phyloP scores from a whole-genome alignment of 2,113 vertebrate species.

The Anhinga anhinga region DNA sequence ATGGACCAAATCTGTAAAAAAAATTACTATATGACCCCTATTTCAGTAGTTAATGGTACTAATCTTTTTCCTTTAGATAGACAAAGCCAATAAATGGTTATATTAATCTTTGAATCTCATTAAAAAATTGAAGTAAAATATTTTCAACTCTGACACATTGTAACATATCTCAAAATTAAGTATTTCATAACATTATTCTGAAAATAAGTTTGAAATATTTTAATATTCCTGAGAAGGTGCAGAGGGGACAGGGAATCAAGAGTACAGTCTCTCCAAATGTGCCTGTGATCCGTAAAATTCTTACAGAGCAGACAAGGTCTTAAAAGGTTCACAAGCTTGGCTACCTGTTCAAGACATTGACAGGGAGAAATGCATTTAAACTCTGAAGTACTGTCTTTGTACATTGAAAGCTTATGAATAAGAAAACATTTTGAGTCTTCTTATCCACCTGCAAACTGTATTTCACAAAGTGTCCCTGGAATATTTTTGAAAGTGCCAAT shows the following conservation, averaged over 20 bases:
- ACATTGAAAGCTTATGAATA: neutral
- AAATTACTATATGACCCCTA: neutral
- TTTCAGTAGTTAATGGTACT: neutral
- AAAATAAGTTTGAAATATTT: neutral
- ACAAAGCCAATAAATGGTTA: neutral
- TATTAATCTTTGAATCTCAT: neutral
- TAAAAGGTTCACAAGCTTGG: neutral
- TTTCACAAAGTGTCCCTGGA: conserved; percentile 20
- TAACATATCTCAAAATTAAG: neutral
- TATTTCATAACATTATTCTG: neutral
- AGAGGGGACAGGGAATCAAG: neutral
- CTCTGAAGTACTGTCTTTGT: neutral
- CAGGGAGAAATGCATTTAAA: neutral
- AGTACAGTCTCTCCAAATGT: neutral
- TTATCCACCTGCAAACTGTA: conserved; percentile 17
- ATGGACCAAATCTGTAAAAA: neutral
- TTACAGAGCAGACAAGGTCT: neutral
- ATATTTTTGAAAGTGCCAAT: conserved; percentile 22
- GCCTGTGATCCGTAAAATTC: neutral
- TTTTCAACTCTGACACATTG: neutral
- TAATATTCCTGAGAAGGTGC: neutral
- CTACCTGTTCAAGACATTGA: neutral
- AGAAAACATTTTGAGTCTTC: neutral
- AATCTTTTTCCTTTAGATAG: neutral
- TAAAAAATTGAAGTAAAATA: neutral